Percentiles rank a stretch among this genome's conserved stretches.
Conservation (phyloP, 2,888 invertebrate genomes). For the Oasisia sp. region DNA sequence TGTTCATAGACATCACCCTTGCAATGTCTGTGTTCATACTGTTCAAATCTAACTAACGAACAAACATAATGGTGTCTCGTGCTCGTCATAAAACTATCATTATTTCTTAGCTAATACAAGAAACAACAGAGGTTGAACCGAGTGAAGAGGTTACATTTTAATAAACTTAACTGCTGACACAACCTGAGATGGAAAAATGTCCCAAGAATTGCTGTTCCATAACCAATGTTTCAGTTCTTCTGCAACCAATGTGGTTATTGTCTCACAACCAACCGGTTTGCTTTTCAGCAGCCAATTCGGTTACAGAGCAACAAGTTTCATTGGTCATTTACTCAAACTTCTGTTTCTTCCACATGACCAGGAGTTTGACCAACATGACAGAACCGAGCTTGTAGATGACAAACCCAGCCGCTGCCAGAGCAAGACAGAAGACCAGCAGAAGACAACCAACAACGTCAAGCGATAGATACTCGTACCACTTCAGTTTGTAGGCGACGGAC, state of each 20-base stretch:
- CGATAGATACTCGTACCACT: constrained; percentile 38
- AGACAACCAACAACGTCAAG: constrained; percentile 36
- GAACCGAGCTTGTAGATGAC: neutral
- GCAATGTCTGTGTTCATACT: too few relatives aligned
- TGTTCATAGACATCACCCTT: too few relatives aligned
- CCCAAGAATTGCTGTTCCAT: neutral
- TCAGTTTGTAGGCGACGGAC: constrained; percentile 31
- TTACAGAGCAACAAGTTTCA: constrained; percentile 6
- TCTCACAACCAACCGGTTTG: neutral
- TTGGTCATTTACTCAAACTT: neutral
- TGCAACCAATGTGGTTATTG: neutral
- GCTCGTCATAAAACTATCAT: too few relatives aligned
- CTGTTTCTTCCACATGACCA: neutral
- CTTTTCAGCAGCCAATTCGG: neutral
- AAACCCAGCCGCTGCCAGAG: neutral
- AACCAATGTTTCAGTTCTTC: neutral
- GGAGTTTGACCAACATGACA: neutral
- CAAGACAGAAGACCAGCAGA: neutral
- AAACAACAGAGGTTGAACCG: neutral
- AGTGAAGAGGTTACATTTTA: neutral
- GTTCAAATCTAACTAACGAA: too few relatives aligned
- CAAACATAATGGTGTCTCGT: too few relatives aligned
- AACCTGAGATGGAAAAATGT: neutral
- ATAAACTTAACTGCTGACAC: neutral
- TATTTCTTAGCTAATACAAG: neutral